phyloP scores from a whole-genome alignment of 2,888 invertebrate genomes.

The Hetaerina titia region DNA sequence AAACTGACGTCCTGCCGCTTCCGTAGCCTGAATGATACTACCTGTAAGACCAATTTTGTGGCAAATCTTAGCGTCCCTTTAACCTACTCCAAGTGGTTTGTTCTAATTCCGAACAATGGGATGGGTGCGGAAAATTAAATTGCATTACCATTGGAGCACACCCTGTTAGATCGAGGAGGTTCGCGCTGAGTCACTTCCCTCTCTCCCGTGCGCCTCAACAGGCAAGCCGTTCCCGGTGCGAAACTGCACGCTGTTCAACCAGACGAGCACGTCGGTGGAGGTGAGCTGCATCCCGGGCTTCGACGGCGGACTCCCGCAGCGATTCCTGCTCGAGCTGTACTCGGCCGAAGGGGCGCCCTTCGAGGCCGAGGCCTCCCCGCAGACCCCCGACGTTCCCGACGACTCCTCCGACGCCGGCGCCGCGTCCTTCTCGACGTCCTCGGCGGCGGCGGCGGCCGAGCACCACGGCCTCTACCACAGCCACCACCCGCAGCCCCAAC shows the following conservation, averaged over 20 bases:
- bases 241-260: constrained; percentile 88
- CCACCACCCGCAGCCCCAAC: constrained; percentile 21
- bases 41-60: no score
- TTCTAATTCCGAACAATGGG: no score
- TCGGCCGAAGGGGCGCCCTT: constrained; percentile 86
- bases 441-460: neutral
- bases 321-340: constrained; percentile 90
- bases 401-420: constrained; percentile 40
- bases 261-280: constrained; percentile 82
- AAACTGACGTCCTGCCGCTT: no score
- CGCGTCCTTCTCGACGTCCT: constrained; percentile 32
- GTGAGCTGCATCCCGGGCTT: constrained; percentile 91
- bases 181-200: neutral
- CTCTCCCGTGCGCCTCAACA: neutral
- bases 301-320: constrained; percentile 93
- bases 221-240: constrained; percentile 85
- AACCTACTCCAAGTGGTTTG: no score
- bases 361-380: constrained; percentile 79
- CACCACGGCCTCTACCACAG: neutral
- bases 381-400: neutral
- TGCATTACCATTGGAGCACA: no score
- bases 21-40: no score
- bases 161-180: neutral
- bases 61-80: no score
- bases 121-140: no score